Conservation (phyloP, 2,797 vertebrate genomes). For the Hippocampus kuda region DNA sequence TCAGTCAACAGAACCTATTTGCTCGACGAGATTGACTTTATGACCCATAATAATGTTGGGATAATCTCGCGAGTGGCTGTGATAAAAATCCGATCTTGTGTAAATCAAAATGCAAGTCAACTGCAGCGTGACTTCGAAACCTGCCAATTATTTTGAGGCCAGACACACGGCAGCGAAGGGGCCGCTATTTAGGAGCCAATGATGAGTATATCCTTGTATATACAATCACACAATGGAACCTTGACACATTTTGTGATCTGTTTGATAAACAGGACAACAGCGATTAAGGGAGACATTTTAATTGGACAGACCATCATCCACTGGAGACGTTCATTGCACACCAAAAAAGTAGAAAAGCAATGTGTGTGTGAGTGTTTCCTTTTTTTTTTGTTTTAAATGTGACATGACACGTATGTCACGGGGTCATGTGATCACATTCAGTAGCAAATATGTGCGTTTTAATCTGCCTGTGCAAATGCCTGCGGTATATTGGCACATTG, state of each 20-base stretch:
- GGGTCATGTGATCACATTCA: neutral
- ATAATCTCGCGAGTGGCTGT: too few relatives aligned
- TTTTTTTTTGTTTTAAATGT: too few relatives aligned
- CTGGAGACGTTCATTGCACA: neutral
- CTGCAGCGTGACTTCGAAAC: neutral
- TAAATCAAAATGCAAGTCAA: conserved; percentile 2
- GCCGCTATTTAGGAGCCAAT: neutral
- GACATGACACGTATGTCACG: neutral
- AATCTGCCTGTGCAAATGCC: conserved; percentile 27
- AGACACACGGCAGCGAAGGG: neutral
- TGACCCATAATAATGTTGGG: neutral
- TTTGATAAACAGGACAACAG: neutral
- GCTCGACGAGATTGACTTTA: neutral
- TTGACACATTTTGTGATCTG: neutral
- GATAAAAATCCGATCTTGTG: neutral
- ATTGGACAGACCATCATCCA: neutral
- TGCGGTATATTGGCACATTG: conserved; percentile 16
- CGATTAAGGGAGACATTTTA: neutral
- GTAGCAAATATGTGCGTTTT: conserved; percentile 7
- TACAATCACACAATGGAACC: neutral
- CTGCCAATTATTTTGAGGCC: neutral
- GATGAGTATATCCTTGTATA: too few relatives aligned
- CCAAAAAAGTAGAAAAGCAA: neutral
- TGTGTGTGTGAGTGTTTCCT: neutral
- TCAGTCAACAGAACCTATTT: neutral